Base-by-base conservation (phyloP, 1,140 invertebrate species). In the Aphelinus atriplicis region DNA sequence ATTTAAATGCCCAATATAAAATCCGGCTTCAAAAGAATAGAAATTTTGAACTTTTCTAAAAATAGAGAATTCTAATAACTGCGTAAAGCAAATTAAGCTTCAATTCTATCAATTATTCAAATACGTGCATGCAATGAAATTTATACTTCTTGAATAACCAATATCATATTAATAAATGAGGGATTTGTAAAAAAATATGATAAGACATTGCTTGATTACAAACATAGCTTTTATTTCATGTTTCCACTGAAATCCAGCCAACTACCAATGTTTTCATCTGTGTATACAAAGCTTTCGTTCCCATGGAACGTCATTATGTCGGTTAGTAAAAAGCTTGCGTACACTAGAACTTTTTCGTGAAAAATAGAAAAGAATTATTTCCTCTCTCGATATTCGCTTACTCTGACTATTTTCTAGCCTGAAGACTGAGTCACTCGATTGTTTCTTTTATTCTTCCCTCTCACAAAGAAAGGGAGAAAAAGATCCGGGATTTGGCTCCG, bases 361-460 rank as follows among this genome's bases (percentile, higher is more conserved):
- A 78, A 77, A 71, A 78, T 10, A 66, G 57, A 57, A 47, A 63
- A 55, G 9, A 50, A 71, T 68, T 56, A 73, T 73, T 63, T 78
- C 55, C 70, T 79, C 73, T 81, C 69, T 80, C 80, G 81, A 84
- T 80, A 63, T 76, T 75, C 78, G 80, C 80, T 83, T 81, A 80
- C 79, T 82, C 84, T 81, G 77, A 76, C 82, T 83, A 85, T 85
- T 85, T 85, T 84, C 82, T 78, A 85, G 82, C 82, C 82, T 78
- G 45, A 57, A 46, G 47, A 62, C 53, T 76, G 9, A 5, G 9
- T 62, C 7, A 1, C 50, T 68, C 43, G 4, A 58, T 3, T 2
- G 10, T 10, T 60, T 45, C 47, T 42, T 73, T 73, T 26, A 26
- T 66, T 50, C 43, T 56, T 67, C n/a, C 62, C 61, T 68, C 50